phyloP scores from a whole-genome alignment of 2,888 invertebrate species.

The Psylliodes chrysocephalus region DNA sequence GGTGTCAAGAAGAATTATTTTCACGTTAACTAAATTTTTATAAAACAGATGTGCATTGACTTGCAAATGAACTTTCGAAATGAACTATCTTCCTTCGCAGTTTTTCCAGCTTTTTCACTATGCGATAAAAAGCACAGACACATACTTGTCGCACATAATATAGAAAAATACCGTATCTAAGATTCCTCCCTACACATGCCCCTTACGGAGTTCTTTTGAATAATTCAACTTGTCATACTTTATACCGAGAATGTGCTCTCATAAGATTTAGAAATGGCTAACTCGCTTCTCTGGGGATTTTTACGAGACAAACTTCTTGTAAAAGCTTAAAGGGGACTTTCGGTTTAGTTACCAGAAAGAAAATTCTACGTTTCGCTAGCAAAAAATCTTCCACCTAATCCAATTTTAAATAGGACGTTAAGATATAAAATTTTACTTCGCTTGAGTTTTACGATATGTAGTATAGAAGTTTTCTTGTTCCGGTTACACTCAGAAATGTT shows the following conservation, averaged over 20 bases:
- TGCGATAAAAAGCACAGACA: constrained; percentile 20
- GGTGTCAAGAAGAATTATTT: too few relatives aligned
- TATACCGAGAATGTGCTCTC: constrained; percentile 50
- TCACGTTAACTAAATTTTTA: constrained; percentile 3
- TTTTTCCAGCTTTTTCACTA: constrained; percentile 7
- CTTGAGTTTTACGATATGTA: constrained; percentile 1
- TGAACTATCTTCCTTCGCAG: constrained; percentile 14
- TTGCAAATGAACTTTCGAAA: constrained; percentile 6
- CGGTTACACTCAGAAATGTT: not conserved
- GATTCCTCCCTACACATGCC: constrained; percentile 38
- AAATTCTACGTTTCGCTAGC: constrained; percentile 25
- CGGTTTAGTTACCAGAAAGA: constrained; percentile 42
- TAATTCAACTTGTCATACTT: constrained; percentile 57
- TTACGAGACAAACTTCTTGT: constrained; percentile 49
- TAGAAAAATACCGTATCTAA: constrained; percentile 38
- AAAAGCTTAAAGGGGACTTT: constrained; percentile 49
- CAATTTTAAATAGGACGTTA: constrained; percentile 30
- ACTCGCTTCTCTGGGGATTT: constrained; percentile 50
- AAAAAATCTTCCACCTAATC: constrained; percentile 28
- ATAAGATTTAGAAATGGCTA: constrained; percentile 54
- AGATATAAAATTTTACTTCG: constrained; percentile 23
- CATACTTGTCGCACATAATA: constrained; percentile 36
- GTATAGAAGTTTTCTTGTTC: constrained; percentile 5
- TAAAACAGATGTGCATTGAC: constrained; percentile 3
- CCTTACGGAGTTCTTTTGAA: constrained; percentile 47